Evolutionary conservation across 92 coral and sea anemone genomes (phyloP), one percentile per base, ranked within the genome.

Genomic region (Micromussa lordhowensis): DNA sequence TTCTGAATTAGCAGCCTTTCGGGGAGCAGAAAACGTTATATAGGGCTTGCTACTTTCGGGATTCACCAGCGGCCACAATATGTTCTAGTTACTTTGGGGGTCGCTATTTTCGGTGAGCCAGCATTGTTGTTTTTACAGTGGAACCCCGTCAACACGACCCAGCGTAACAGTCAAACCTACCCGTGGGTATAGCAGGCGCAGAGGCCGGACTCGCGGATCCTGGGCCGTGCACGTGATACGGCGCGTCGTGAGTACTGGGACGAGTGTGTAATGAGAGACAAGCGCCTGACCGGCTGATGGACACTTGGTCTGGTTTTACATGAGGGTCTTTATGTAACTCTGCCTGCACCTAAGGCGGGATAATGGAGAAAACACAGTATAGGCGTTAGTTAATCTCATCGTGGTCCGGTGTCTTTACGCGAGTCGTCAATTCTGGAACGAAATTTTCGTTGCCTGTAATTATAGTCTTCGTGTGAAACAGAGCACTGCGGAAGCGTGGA

Each of bases 271-370:
- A 53, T 4, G 96, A 84, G 68, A 93, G 80, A 28, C 93, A 82
- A 40, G 92, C 88, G 13, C 92, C 93, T 22, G 96, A 84, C 40
- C 94, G 87, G 51, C 92, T 93, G 79, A 95, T 93, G 21, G 99
- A 90, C 64, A 97, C 90, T 72, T 95, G 98, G 61, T 97, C 99
- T 36, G 97, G 99, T 83, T 97, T 97, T 59, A 92, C 86, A 85
- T 95, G 98, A 49, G 97, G 99, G 26, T 97, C 99, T 87, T 97
- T 97, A 55, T 92, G 95, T 82, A 90, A 86, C 66, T 97, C 99
- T 17, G 95, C 93, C 88, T 95, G 99, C 5, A 94, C 96, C 98
- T 97, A 69, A 40, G 75, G n/a, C 22, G 31, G 74, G 40, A 16
- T 70, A 29, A 55, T 30, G 51, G 49, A 35, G 53, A 74, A 84